A percentile compares a stretch with the other conserved stretches of the same genome.
phyloP scores from a whole-genome alignment of 2,797 vertebrate species.

The Eurystomus glaucurus region DNA sequence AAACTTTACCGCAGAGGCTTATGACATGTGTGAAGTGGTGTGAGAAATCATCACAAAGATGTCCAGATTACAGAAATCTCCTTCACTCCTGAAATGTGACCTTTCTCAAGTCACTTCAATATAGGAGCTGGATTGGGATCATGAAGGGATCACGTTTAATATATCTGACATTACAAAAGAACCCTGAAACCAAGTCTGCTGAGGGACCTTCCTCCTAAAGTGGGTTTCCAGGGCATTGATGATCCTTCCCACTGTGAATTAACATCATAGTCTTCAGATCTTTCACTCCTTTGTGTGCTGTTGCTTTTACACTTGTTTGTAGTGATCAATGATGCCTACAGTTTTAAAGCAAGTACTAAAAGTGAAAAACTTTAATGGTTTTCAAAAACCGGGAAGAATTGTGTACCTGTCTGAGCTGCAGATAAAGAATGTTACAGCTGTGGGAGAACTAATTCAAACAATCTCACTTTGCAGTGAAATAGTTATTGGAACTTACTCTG shows the following conservation, averaged over 20 bases:
- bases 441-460: constrained; percentile 59
- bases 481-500: not conserved
- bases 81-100: constrained; percentile 1
- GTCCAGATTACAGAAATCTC: constrained; percentile 6
- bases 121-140: not conserved
- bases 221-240: not conserved
- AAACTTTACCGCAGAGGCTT: constrained; percentile 16
- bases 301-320: constrained; percentile 7
- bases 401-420: constrained; percentile 69
- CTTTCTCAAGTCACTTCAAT: not conserved
- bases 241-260: not conserved
- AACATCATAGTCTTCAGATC: not conserved
- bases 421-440: constrained; percentile 71
- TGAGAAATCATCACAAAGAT: not conserved
- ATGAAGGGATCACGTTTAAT: not conserved
- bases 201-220: not conserved
- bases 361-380: constrained; percentile 72
- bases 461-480: constrained; percentile 5
- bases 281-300: not conserved
- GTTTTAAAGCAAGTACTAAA: constrained; percentile 44
- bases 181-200: not conserved
- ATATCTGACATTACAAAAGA: not conserved
- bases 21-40: not conserved
- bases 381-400: constrained; percentile 74
- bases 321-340: not conserved